Conservation (phyloP, 2,113 vertebrate species). For the Zootoca vivipara region DNA sequence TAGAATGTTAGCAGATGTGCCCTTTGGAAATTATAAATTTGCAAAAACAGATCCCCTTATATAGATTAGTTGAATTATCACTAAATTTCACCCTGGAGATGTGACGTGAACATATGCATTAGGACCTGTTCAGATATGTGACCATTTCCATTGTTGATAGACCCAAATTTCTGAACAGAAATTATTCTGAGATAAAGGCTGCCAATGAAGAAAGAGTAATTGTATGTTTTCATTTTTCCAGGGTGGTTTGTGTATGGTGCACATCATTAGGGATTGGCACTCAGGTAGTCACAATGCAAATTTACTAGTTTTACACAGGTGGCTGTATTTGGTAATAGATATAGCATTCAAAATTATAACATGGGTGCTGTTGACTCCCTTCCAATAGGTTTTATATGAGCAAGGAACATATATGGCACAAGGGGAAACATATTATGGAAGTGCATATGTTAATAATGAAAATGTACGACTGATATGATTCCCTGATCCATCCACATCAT, state of each 20-base stretch:
- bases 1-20: conserved; percentile 71
- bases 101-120: background rate
- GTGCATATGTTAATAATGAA: background rate
- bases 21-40: conserved; percentile 78
- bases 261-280: background rate
- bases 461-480: background rate
- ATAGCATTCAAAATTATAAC: background rate
- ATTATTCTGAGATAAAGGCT: background rate
- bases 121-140: conserved; percentile 28
- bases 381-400: background rate
- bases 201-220: conserved; percentile 9
- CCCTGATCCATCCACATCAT: background rate
- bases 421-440: background rate
- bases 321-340: background rate
- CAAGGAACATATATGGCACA: background rate
- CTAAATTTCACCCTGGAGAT: conserved; percentile 71
- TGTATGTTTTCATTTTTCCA: conserved; percentile 33
- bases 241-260: conserved; percentile 2
- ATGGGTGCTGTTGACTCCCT: background rate
- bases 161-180: background rate
- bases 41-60: conserved; percentile 64
- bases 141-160: background rate
- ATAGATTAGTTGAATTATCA: conserved; percentile 69
- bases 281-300: background rate
- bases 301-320: background rate